These are phyloP conservation scores for Orthonychiurus folsomi DNA, from an alignment of 2,888 invertebrate genomes.

Conservation along the genomic window DNA sequence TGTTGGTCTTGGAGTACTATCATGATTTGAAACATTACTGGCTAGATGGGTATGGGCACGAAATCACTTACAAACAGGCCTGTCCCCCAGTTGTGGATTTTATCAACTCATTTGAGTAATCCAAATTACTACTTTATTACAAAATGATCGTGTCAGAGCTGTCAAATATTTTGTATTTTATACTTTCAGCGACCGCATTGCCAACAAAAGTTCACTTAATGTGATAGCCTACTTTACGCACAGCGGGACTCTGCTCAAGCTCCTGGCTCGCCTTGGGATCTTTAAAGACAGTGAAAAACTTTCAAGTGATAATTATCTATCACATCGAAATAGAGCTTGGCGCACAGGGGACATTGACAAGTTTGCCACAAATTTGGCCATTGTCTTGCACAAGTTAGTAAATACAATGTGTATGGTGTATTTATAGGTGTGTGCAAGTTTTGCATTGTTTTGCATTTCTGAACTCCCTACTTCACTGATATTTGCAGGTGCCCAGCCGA, in stretches of 20 bases:
- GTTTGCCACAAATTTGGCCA: conserved; percentile 71
- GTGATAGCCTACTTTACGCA: conserved; percentile 59
- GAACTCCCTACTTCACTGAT: not conserved
- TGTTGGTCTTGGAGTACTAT: conserved; percentile 56
- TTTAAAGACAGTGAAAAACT: conserved; percentile 58
- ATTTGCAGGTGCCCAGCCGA: not conserved
- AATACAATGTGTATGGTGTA: conserved; percentile 5
- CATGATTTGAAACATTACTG: conserved; percentile 72
- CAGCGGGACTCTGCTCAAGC: conserved; percentile 70
- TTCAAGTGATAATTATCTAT: conserved; percentile 48
- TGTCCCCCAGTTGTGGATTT: conserved; percentile 64
- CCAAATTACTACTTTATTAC: conserved; percentile 1
- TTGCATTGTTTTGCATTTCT: conserved; percentile 1
- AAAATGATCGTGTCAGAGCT: too few relatives aligned
- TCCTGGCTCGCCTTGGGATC: conserved; percentile 61
- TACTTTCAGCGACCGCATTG: not conserved
- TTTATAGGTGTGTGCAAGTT: not conserved
- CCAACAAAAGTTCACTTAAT: not conserved
- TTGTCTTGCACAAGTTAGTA: conserved; percentile 61
- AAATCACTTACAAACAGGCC: conserved; percentile 63
- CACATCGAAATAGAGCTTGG: conserved; percentile 51
- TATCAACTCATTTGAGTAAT: conserved; percentile 44
- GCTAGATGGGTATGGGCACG: conserved; percentile 70
- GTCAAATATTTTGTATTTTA: not conserved
- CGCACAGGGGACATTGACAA: conserved; percentile 58